Conservation (phyloP, 1,140 invertebrate species). For the Ostrea denselamellosa region DNA sequence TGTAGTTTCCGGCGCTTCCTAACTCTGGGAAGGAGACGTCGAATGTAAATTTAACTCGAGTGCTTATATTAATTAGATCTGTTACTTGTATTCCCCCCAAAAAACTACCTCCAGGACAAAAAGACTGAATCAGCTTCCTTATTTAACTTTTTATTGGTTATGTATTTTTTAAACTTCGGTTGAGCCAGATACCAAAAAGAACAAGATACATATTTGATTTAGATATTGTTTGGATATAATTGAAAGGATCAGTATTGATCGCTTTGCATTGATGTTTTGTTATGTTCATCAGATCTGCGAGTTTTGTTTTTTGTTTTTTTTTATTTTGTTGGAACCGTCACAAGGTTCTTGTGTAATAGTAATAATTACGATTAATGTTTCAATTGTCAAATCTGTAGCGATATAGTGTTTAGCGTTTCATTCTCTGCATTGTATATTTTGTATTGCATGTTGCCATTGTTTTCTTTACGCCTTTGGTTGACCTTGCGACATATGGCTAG, state of each 20-base stretch:
- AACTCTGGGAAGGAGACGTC: background rate
- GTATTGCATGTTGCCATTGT: slow-evolving; percentile 35
- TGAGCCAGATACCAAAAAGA: background rate
- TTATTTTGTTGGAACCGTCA: background rate
- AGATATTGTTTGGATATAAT: slow-evolving; percentile 5
- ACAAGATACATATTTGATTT: background rate
- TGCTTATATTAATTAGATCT: slow-evolving; percentile 24
- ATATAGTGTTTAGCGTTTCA: slow-evolving; percentile 15
- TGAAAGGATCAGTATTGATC: slow-evolving; percentile 16
- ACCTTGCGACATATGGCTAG: slow-evolving; percentile 27
- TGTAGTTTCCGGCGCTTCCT: slow-evolving; percentile 11
- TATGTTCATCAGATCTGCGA: background rate
- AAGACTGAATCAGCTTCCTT: background rate
- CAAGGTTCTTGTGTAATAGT: background rate
- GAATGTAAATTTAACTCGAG: slow-evolving; percentile 13
- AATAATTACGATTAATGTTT: slow-evolving; percentile 7
- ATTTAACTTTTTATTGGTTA: background rate
- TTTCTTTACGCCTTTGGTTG: slow-evolving; percentile 2
- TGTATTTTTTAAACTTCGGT: background rate
- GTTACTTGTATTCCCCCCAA: slow-evolving; percentile 1
- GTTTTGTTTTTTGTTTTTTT: too few relatives aligned
- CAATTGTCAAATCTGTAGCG: slow-evolving; percentile 5
- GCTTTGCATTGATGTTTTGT: background rate
- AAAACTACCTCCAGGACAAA: slow-evolving; percentile 19
- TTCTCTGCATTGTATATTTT: slow-evolving; percentile 18